Evolutionary conservation across 2,797 vertebrate genomes (phyloP), one percentile per base, ranked within the genome.

Genomic region (Anguilla marmorata): DNA sequence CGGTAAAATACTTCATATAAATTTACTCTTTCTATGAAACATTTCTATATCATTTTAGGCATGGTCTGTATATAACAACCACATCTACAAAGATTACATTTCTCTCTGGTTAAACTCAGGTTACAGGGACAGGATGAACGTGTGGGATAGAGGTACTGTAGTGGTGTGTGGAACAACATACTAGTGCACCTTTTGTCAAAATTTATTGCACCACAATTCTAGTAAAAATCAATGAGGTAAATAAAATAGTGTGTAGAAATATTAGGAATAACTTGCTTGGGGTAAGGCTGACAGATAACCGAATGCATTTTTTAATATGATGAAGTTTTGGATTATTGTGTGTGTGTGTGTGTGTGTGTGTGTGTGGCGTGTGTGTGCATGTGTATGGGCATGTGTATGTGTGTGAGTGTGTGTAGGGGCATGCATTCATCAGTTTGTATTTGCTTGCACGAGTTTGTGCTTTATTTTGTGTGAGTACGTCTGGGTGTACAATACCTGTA

Each of bases 41-140:
- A 12, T 45, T 45, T 45, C 41, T 45, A 45, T 45, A 45, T 9
- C 30, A 33, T 89, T 90, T 89, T 63, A 87, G 63, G 52, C 83
- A 76, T 76, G 6, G 16, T 52, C 41, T 2, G 8, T 85, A 54
- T 27, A 56, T 0, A n/a, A 27, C 24, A 27, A 69, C n/a, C n/a
- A 6, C 63, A 69, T 66, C n/a, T 6, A 69, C n/a, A 69, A 63
- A n/a, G 24, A 69, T 83, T 89, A 89, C 91, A 90, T 85, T 45
- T 92, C 89, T 90, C 86, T 88, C 90, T 85, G 90, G 92, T 94
- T 93, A 93, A 93, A 93, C 93, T 93, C 93, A 92, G 92, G 93
- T 93, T 93, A 92, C 91, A 90, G 92, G 90, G 30, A 16, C 89
- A 37, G 79, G 72, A 86, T 33, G 56, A 72, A 87, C 52, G 84